phyloP scores from a whole-genome alignment of 2,113 vertebrate genomes.

The Motacilla alba region DNA sequence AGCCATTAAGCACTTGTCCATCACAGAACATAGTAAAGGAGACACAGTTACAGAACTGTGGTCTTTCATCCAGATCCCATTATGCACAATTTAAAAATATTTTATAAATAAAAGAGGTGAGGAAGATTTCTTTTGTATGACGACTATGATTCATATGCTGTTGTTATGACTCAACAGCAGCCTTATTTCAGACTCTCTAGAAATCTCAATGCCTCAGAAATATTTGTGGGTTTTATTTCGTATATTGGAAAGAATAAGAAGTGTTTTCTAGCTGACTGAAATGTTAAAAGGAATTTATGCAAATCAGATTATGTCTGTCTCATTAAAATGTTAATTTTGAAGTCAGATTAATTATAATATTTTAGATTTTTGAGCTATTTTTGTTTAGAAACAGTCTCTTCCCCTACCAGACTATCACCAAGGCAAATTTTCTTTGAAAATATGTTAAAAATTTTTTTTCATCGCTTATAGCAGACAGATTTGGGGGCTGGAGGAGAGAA shows the following conservation, averaged over 20 bases:
- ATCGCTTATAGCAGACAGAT: background rate
- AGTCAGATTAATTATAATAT: background rate
- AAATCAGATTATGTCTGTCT: background rate
- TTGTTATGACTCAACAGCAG: background rate
- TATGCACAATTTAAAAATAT: background rate
- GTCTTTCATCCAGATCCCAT: background rate
- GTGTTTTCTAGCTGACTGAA: background rate
- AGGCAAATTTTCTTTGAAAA: background rate
- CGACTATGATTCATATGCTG: background rate
- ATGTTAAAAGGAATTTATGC: background rate
- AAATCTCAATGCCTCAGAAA: background rate
- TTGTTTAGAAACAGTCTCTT: background rate
- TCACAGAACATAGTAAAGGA: background rate
- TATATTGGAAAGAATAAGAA: background rate
- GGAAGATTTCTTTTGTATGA: background rate
- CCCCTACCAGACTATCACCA: background rate
- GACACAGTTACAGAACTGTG: background rate
- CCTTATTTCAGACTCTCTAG: background rate
- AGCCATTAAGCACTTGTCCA: background rate
- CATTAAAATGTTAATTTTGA: background rate
- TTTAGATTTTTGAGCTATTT: background rate
- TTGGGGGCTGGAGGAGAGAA: background rate
- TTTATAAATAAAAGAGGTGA: background rate
- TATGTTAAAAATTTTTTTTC: background rate
- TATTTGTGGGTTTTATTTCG: background rate